Conservation (phyloP, 2,113 vertebrate genomes). For the Clupea harengus region DNA sequence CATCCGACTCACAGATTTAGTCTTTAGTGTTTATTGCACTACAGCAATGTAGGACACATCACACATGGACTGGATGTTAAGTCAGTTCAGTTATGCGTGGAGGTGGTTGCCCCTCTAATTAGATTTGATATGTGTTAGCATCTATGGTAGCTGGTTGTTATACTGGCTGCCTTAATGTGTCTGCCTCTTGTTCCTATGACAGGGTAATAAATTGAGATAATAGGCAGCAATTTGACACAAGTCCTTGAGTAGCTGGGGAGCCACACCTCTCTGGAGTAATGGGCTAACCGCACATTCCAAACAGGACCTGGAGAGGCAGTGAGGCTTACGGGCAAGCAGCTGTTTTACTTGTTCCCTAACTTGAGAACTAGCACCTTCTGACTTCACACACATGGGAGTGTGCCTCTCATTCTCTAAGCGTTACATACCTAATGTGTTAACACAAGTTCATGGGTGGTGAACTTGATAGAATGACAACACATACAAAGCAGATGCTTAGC, state of each 20-base stretch:
- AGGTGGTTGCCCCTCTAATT: not conserved
- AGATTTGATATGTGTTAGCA: conserved; percentile 28
- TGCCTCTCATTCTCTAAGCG: not conserved
- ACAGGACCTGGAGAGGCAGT: not conserved
- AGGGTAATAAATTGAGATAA: conserved; percentile 46
- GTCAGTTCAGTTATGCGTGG: not conserved
- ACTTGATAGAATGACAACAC: not conserved
- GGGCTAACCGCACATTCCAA: not conserved
- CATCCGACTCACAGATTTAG: not conserved
- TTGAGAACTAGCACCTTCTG: conserved; percentile 3
- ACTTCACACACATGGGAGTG: not conserved
- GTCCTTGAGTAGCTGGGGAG: not conserved
- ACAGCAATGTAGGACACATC: not conserved
- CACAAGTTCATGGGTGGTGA: not conserved
- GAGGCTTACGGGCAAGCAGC: not conserved
- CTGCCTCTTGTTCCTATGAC: conserved; percentile 36
- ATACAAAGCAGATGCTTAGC: not conserved
- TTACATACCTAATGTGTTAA: not conserved
- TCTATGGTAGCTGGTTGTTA: not conserved
- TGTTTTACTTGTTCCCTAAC: conserved; percentile 4
- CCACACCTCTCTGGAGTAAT: conserved; percentile 4
- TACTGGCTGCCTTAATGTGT: not conserved
- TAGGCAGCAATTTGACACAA: conserved; percentile 39
- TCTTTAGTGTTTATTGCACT: not conserved
- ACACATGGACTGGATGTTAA: not conserved